Percentiles rank a stretch among this genome's conserved stretches.
Conservation (phyloP, 1,140 invertebrate species). For the Daktulosphaira vitifoliae region DNA sequence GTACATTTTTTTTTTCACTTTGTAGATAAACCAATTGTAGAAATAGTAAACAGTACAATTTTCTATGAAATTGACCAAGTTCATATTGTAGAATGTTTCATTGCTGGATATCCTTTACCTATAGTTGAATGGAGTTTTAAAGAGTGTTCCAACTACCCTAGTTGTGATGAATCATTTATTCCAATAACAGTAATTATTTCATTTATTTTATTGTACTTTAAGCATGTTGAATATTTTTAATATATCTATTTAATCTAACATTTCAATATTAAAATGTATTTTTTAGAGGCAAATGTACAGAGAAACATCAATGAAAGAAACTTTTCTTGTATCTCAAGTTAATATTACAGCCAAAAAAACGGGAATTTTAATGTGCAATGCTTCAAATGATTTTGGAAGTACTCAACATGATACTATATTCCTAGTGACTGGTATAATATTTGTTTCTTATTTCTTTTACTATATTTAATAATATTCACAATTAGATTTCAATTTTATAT, state of each 20-base stretch:
- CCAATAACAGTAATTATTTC: slow-evolving; percentile 28
- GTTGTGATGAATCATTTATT: slow-evolving; percentile 32
- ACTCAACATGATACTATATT: slow-evolving; percentile 12
- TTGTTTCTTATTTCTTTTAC: too few relatives aligned
- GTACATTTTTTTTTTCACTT: too few relatives aligned
- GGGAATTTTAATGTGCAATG: slow-evolving; percentile 32
- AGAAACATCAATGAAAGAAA: slow-evolving; percentile 6
- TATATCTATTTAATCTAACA: too few relatives aligned
- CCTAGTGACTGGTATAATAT: slow-evolving; percentile 33
- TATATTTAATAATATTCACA: too few relatives aligned
- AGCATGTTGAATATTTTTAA: too few relatives aligned
- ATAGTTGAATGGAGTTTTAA: slow-evolving; percentile 47
- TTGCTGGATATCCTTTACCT: slow-evolving; percentile 46
- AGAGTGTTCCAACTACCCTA: slow-evolving; percentile 42
- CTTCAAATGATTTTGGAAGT: slow-evolving; percentile 31
- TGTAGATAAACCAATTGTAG: slow-evolving; percentile 44
- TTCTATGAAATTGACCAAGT: slow-evolving; percentile 44
- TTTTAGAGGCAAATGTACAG: slow-evolving; percentile 3
- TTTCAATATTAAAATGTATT: not conserved
- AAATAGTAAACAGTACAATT: slow-evolving; percentile 41
- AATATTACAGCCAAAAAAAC: slow-evolving; percentile 13
- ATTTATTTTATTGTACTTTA: not conserved
- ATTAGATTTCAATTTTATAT: too few relatives aligned
- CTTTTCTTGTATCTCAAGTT: slow-evolving; percentile 15
- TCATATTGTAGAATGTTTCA: slow-evolving; percentile 44